A percentile compares a stretch with the other conserved stretches of the same genome.
Evolutionary conservation across 2,888 invertebrate species (phyloP).

Genomic region (Portevinia maculata): DNA sequence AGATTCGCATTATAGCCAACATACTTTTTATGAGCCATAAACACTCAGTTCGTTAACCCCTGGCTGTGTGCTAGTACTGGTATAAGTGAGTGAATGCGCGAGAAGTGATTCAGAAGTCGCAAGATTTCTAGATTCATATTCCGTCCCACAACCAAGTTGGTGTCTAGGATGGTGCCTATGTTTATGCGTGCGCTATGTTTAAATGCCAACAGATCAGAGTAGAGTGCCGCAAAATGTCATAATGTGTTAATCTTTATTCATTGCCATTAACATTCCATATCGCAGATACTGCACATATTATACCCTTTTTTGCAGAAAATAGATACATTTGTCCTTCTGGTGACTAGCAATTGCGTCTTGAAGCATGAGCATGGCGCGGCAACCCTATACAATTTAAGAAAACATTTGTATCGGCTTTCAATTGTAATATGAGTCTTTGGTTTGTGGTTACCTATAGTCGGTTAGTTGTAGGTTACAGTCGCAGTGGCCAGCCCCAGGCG

Average conservation of each 20-base stretch:
- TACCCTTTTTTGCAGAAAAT: slow-evolving; percentile 2
- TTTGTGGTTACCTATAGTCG: slow-evolving; percentile 56
- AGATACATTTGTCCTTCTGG: slow-evolving; percentile 61
- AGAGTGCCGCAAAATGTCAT: slow-evolving; percentile 17
- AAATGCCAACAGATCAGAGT: slow-evolving; percentile 9
- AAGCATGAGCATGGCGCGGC: neutral
- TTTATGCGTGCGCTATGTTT: neutral
- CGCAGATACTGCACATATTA: slow-evolving; percentile 14
- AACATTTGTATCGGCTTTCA: slow-evolving; percentile 57
- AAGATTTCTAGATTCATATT: slow-evolving; percentile 23
- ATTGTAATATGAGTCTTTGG: slow-evolving; percentile 65
- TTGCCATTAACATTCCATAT: slow-evolving; percentile 57
- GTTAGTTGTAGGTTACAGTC: slow-evolving; percentile 19
- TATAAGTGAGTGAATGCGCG: slow-evolving; percentile 21
- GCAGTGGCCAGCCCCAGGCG: neutral
- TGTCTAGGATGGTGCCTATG: slow-evolving; percentile 14
- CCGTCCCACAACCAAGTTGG: neutral
- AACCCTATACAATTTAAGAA: slow-evolving; percentile 36
- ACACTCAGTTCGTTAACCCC: slow-evolving; percentile 64
- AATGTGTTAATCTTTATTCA: slow-evolving; percentile 49
- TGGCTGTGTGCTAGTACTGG: neutral
- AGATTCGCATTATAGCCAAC: slow-evolving; percentile 66
- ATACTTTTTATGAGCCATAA: slow-evolving; percentile 69
- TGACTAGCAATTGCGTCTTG: slow-evolving; percentile 11
- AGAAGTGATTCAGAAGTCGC: slow-evolving; percentile 41